These are phyloP conservation scores for Sardina pilchardus DNA, from an alignment of 2,113 vertebrate species.

Conservation along the genomic window DNA sequence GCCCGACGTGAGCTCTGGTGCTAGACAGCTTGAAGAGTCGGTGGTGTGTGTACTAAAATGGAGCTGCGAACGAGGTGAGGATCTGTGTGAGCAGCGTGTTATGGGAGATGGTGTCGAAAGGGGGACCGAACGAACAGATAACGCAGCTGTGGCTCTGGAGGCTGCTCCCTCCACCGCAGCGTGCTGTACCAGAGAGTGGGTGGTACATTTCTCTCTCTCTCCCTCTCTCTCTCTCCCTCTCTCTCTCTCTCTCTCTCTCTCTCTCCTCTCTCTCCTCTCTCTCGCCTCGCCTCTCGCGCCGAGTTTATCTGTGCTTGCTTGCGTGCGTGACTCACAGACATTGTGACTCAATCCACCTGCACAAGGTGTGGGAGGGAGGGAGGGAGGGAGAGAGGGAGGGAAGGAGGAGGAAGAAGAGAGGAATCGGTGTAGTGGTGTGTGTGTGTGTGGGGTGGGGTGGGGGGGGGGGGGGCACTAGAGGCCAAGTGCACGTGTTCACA, in stretches of 20 bases:
- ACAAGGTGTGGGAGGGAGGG: conserved; percentile 30
- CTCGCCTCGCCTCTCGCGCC: conserved; percentile 3
- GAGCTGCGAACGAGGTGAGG: neutral
- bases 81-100: conserved; percentile 18
- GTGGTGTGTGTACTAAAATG: conserved; percentile 22
- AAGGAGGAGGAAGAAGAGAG: conserved; percentile 12
- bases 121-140: neutral
- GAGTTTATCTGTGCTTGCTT: conserved; percentile 25
- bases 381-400: neutral
- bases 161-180: conserved; percentile 6
- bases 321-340: conserved; percentile 40
- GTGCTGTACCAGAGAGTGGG: conserved; percentile 27
- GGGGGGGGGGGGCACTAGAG: conserved; percentile 48
- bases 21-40: neutral
- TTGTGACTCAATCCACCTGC: conserved; percentile 52
- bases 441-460: too few relatives aligned
- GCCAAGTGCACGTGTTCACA: conserved; percentile 28
- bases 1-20: neutral
- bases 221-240: conserved; percentile 33
- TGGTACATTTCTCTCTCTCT: conserved; percentile 33
- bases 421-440: conserved; percentile 25
- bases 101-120: neutral
- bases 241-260: conserved; percentile 42
- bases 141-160: neutral
- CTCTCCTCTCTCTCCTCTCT: conserved; percentile 42